Base-by-base conservation (phyloP, 1,140 invertebrate species). In the Scaptomyza hsui region DNA sequence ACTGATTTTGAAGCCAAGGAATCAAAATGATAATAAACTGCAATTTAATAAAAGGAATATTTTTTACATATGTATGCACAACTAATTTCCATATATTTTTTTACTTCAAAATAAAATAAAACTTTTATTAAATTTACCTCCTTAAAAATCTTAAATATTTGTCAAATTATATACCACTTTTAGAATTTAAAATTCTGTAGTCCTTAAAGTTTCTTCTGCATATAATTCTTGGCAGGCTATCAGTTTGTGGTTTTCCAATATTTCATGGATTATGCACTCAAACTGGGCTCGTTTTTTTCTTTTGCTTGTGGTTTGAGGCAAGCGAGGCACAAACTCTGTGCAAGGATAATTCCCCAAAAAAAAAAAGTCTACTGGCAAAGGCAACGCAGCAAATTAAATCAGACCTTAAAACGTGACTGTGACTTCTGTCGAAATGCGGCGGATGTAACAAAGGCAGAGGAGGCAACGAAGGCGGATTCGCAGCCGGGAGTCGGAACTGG, bases 381-480 rank as follows among this genome's bases (percentile, higher is more conserved):
- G 44, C 49, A 21, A 29, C 26, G 26, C 32, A 55, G 78, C 32
- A 77, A 86, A 81, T 86, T 75, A 82, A 86, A 81, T 88, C 74
- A 75, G 52, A 79, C 53, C 81, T 88, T 86, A 75, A 86, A 86
- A 74, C 65, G 82, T 72, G 71, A 60, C 60, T 47, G 72, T 53
- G 53, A 77, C 76, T 77, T 82, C 70, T 74, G 64, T 39, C 29
- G 64, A 74, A 77, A 77, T 63, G 57, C 67, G 63, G 56, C 60
- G 47, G 49, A 63, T 26, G 21, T 52, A 48, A 35, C 24, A 21
- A 29, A 37, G 42, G 35, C 42, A 29, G 1, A 29, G 26, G 26
- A 7, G 35, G 24, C 19, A 18, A 26, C 47, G 26, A 24, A 48
- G 53, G 32, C 32, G 21, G 29, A 51, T 6, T 13, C 37, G 37